Percentiles rank a stretch among this genome's conserved stretches.
Conservation (phyloP, 2,113 vertebrate species). For the Propithecus coquereli region DNA sequence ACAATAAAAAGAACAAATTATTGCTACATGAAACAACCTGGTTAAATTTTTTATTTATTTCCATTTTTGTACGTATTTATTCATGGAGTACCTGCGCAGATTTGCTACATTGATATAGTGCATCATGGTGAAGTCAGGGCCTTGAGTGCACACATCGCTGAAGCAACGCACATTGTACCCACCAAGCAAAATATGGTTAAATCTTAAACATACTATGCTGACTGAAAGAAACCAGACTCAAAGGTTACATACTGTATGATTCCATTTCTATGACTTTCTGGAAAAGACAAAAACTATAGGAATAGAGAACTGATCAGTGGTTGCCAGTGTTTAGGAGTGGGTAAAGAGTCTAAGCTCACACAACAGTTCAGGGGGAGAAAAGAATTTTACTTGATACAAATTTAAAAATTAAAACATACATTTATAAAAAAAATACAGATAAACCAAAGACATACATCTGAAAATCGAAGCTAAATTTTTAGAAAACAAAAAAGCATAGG, state of each 20-base stretch:
- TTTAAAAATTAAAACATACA: neutral
- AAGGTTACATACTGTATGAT: neutral
- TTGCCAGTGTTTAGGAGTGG: neutral
- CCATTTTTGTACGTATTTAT: no score
- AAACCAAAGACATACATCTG: neutral
- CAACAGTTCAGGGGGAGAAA: neutral
- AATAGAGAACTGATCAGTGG: neutral
- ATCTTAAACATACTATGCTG: neutral
- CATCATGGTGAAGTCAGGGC: no score
- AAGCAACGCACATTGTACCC: no score
- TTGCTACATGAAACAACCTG: neutral
- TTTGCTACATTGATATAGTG: no score
- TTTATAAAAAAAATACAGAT: neutral
- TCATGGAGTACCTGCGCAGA: no score
- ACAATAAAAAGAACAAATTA: neutral
- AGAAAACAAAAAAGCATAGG: neutral
- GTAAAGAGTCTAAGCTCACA: neutral
- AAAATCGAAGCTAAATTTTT: neutral
- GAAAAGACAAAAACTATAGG: neutral
- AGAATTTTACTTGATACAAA: neutral
- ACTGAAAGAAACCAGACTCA: neutral
- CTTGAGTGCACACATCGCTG: no score
- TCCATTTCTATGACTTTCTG: neutral
- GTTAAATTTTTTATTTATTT: neutral
- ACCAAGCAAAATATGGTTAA: no score